A percentile compares a stretch with the other conserved stretches of the same genome.
Conservation (phyloP, 2,113 vertebrate species). For the Aspiorhynchus laticeps region DNA sequence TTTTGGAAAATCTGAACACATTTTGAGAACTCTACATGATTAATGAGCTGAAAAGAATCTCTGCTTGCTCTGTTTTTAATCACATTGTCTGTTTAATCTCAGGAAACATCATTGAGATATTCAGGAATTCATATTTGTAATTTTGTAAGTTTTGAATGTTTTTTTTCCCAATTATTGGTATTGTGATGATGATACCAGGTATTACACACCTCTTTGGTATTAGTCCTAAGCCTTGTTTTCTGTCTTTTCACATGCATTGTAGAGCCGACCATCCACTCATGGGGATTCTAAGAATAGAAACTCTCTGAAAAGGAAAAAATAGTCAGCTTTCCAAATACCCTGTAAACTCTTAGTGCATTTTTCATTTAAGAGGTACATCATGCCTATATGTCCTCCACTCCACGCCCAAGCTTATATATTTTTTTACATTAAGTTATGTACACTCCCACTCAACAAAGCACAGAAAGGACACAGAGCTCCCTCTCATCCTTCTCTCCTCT, state of each 20-base stretch:
- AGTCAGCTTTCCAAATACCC: neutral
- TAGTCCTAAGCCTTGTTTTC: neutral
- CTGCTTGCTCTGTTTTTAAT: no score
- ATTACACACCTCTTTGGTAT: neutral
- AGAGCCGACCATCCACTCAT: neutral
- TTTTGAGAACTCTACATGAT: neutral
- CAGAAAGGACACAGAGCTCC: neutral
- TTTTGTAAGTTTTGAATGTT: no score
- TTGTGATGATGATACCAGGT: neutral
- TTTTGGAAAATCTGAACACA: no score
- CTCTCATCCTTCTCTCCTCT: neutral
- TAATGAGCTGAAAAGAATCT: no score
- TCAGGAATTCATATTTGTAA: no score
- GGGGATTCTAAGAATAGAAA: neutral
- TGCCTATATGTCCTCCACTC: neutral
- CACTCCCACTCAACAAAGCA: slow-evolving; percentile 3
- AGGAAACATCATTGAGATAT: no score
- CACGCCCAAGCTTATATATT: neutral
- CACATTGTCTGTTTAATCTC: no score
- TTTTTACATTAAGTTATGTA: neutral
- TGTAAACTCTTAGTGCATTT: neutral
- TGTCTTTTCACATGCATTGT: neutral
- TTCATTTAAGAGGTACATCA: neutral
- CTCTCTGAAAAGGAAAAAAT: neutral
- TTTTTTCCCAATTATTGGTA: neutral